These are phyloP conservation scores for Harpegnathos saltator DNA, from an alignment of 1,140 invertebrate species.

Conservation along the genomic window DNA sequence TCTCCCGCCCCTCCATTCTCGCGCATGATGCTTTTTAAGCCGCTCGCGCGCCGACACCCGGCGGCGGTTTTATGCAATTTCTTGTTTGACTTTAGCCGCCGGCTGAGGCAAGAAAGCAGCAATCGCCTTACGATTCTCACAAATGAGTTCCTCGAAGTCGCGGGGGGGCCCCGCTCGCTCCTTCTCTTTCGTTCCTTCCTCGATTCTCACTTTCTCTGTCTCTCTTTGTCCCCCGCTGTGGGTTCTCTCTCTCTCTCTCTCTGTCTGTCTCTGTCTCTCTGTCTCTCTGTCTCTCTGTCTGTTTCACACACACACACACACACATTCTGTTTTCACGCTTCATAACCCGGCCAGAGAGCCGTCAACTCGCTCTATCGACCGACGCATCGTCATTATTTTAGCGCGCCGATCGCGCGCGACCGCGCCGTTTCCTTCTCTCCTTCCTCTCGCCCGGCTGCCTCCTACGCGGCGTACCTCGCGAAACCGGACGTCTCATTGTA, in stretches of 20 bases:
- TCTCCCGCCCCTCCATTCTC: too few species aligned
- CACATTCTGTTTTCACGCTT: too few species aligned
- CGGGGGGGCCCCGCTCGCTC: slow-evolving; percentile 57
- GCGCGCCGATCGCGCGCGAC: slow-evolving; percentile 10
- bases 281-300: too few species aligned
- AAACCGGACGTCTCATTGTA: too few species aligned
- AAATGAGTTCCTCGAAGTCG: slow-evolving; percentile 79
- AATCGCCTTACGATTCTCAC: slow-evolving; percentile 80
- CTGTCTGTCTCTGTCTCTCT: too few species aligned
- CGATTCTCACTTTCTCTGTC: slow-evolving; percentile 12
- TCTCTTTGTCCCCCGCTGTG: slow-evolving; percentile 27
- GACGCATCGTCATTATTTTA: slow-evolving; percentile 26
- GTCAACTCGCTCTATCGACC: slow-evolving; percentile 29
- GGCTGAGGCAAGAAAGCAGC: slow-evolving; percentile 69
- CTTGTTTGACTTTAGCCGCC: slow-evolving; percentile 74
- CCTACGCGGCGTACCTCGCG: too few species aligned
- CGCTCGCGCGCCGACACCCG: slow-evolving; percentile 11
- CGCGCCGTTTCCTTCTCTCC: slow-evolving; percentile 15
- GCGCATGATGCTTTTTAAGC: slow-evolving; percentile 46
- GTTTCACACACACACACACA: too few species aligned
- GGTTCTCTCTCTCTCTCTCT: too few species aligned
- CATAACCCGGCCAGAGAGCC: not conserved
- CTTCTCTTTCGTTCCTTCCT: slow-evolving; percentile 49
- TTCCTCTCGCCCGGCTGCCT: not conserved
- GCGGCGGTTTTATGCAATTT: slow-evolving; percentile 71